Evolutionary conservation across 64 coral and sea anemone species (phyloP).

Genomic region (Hydrozoanthus tunicans): DNA sequence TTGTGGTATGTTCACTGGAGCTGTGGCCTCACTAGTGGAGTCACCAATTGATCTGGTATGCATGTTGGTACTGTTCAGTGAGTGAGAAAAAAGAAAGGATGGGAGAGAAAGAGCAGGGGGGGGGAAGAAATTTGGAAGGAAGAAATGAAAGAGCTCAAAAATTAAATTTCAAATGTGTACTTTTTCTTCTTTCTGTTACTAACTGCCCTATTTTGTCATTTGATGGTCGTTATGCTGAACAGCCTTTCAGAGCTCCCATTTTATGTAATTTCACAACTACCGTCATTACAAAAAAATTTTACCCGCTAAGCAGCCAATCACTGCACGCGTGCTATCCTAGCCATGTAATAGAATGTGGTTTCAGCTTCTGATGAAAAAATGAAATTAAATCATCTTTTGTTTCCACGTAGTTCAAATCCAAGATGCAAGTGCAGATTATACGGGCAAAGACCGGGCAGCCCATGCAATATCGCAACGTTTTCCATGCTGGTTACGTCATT

Average conservation of each 20-base stretch:
- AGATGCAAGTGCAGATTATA: conserved; percentile 95
- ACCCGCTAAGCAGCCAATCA: too few species aligned
- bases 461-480: conserved; percentile 86
- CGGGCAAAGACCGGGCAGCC: conserved; percentile 78
- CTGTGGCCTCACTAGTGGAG: conserved; percentile 79
- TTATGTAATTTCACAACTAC: too few species aligned
- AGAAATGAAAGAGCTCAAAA: neutral
- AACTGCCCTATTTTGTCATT: too few species aligned
- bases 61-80: neutral
- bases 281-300: too few species aligned
- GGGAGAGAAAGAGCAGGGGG: too few species aligned
- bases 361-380: neutral
- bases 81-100: too few species aligned
- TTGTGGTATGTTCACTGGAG: conserved; percentile 86
- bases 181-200: too few species aligned
- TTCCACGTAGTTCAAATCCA: conserved; percentile 76
- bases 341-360: too few species aligned
- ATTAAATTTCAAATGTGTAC: too few species aligned
- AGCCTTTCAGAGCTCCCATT: too few species aligned
- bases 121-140: neutral
- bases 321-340: too few species aligned
- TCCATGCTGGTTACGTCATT: conserved; percentile 86
- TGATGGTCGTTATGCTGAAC: too few species aligned
- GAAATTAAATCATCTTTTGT: neutral
- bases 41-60: conserved; percentile 94